These are phyloP conservation scores for Turritopsis rubra DNA, from an alignment of 30 jellyfish, hydroid and myxozoan genomes.

Conservation along the genomic window DNA sequence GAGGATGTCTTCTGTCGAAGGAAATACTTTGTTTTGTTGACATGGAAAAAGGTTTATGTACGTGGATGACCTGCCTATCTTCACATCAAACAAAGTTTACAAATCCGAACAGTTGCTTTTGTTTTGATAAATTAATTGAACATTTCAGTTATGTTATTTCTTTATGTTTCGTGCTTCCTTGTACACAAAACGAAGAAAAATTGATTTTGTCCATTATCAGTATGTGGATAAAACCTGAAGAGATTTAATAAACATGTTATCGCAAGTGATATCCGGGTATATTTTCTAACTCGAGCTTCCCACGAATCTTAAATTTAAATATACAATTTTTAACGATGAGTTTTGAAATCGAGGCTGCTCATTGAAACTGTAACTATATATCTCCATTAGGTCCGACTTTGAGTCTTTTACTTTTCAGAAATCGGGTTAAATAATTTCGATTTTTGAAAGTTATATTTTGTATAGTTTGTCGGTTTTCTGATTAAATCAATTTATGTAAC, in stretches of 20 bases:
- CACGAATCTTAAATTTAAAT: background rate
- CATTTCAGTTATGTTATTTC: background rate
- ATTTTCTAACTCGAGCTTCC: background rate
- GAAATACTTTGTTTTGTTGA: background rate
- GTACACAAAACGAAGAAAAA: background rate
- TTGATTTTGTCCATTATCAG: background rate
- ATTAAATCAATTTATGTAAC: too few species aligned
- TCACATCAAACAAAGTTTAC: background rate
- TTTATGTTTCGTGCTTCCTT: background rate
- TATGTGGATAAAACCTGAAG: background rate
- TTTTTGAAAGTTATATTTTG: background rate
- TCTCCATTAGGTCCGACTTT: too few species aligned
- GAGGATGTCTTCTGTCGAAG: background rate
- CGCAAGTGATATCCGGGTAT: too few species aligned
- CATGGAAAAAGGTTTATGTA: background rate
- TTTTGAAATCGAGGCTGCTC: background rate
- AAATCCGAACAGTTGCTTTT: background rate
- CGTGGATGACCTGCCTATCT: background rate
- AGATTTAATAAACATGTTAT: too few species aligned
- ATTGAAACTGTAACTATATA: too few species aligned
- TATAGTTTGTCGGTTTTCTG: too few species aligned
- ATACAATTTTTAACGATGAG: too few species aligned
- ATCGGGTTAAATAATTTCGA: background rate
- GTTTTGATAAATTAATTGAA: background rate
- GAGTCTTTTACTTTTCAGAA: background rate